Base-by-base conservation (phyloP, 1,140 invertebrate genomes). In the Drosophila trapezifrons region DNA sequence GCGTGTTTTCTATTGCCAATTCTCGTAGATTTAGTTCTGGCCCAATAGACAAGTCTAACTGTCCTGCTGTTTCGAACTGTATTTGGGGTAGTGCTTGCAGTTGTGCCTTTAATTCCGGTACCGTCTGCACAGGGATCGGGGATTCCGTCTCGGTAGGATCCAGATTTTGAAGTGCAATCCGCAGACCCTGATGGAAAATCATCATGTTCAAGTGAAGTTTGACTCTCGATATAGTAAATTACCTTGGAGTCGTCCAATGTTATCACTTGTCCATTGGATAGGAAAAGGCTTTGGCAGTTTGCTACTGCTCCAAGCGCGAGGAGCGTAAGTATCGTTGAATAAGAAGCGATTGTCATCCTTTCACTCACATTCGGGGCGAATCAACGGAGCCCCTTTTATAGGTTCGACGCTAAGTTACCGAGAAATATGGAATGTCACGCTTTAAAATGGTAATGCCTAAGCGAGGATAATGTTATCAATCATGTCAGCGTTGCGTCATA, bases 361-460 rank as follows among this genome's bases (percentile, higher is more conserved):
- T 1, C 13, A 17, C 1, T 27, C 10, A 66, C n/a, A 35, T n/a
- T 12, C 2, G 7, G 0, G 13, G 17, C 25, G 12, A 66, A 15
- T 38, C 10, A 4, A n/a, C 5, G 3, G 13, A 13, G 5, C 20
- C 20, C n/a, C 62, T 69, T 69, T 42, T 69, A 69, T 69, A 69
- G 35, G 20, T 32, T 66, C 4, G n/a, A n/a, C 4, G 3, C 7
- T 35, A 52, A 51, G 1, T 42, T 9, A 13, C 25, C 27, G n/a
- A 15, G 18, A 66, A 65, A 51, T 35, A 18, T 5, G 9, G 9
- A 25, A 27, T 5, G 1, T 10, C 27, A 51, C 22, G 37, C 59
- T 65, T 18, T 18, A 2, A 22, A 66, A 7, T 35, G 18, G 6
- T 3, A 37, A 18, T 51, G 17, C 7, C 9, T 13, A 15, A 25